Evolutionary conservation across 2,113 vertebrate genomes (phyloP).

Genomic region (Neomonachus schauinslandi): DNA sequence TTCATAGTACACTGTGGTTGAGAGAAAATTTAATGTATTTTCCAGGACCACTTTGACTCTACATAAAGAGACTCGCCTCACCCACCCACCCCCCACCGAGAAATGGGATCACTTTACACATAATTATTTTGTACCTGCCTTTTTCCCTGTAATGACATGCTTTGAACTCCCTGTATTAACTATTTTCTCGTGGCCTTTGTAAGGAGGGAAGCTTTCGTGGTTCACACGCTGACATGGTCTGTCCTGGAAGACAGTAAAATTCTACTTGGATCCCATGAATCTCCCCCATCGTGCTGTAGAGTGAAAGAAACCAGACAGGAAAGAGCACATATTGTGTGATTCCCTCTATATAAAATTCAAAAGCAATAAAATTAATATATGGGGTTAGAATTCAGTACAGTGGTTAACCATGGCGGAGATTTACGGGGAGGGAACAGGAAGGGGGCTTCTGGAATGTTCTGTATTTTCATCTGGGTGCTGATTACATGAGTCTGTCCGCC

Average conservation of each 20-base stretch:
- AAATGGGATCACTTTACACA: neutral
- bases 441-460: slow-evolving; percentile 9
- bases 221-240: neutral
- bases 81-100: neutral
- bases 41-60: neutral
- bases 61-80: neutral
- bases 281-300: fast-evolving
- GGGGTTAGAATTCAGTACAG: neutral
- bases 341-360: neutral
- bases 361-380: neutral
- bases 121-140: neutral
- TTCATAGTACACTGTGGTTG: neutral
- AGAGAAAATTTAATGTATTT: neutral
- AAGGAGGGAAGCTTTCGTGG: neutral
- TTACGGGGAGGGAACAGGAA: neutral
- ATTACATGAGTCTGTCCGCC: neutral
- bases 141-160: neutral
- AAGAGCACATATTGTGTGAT: neutral
- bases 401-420: neutral
- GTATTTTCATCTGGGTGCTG: neutral
- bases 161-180: neutral
- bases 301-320: neutral
- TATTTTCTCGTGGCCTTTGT: neutral
- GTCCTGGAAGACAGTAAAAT: neutral
- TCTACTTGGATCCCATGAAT: fast-evolving